phyloP scores from a whole-genome alignment of 2,797 vertebrate species.

The Anguilla megastoma region DNA sequence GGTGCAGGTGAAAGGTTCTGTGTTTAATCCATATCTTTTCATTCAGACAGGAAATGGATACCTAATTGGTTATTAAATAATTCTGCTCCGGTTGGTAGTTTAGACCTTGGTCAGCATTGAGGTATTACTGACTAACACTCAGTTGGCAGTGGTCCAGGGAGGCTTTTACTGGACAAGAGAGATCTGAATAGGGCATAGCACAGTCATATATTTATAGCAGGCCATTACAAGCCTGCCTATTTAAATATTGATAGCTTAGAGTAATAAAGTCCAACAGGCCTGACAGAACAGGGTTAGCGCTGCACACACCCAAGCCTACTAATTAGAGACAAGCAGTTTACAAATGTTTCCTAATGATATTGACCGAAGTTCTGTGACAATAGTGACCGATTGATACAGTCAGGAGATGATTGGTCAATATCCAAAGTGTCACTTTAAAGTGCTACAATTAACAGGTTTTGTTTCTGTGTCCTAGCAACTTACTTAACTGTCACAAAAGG shows the following conservation, averaged over 20 bases:
- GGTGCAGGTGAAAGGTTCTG: background rate
- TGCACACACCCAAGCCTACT: conserved; percentile 38
- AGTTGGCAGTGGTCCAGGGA: conserved; percentile 32
- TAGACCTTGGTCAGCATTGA: background rate
- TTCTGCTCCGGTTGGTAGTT: background rate
- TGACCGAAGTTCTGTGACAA: conserved; percentile 20
- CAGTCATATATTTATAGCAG: conserved; percentile 54
- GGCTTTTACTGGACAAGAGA: conserved; percentile 33
- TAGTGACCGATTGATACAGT: conserved; percentile 6
- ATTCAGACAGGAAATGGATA: background rate
- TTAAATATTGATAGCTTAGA: conserved; percentile 52
- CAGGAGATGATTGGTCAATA: conserved; percentile 9
- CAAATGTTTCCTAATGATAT: conserved; percentile 26
- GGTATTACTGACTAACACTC: background rate
- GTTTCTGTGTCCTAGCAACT: background rate
- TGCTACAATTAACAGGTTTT: background rate
- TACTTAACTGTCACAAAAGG: background rate
- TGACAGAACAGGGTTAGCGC: conserved; percentile 11
- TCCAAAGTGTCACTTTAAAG: background rate
- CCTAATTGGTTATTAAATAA: conserved; percentile 19
- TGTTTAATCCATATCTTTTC: background rate
- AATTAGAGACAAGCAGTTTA: conserved; percentile 40
- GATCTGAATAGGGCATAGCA: conserved; percentile 31
- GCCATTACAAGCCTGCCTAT: conserved; percentile 50
- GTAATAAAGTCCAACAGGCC: conserved; percentile 40